Evolutionary conservation across 2,113 vertebrate genomes (phyloP).

Genomic region (Mesoclemmys tuberculata): DNA sequence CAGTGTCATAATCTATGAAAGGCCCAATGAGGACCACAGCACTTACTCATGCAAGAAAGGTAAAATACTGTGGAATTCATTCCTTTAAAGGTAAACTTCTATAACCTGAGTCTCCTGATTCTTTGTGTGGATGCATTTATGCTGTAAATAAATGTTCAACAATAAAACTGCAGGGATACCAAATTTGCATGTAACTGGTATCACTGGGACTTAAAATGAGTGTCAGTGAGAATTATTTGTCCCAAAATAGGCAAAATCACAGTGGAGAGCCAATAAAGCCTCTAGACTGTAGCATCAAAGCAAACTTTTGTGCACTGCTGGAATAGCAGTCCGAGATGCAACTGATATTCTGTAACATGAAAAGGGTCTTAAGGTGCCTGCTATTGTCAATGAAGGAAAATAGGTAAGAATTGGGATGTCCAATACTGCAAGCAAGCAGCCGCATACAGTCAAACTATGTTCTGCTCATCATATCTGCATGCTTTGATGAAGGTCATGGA

Average conservation of each 20-base stretch:
- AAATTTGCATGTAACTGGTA: too few species aligned
- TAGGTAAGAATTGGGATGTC: not conserved
- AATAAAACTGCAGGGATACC: not conserved
- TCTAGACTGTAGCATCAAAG: rapidly evolving
- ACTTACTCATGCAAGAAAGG: too few species aligned
- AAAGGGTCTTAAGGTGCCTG: not conserved
- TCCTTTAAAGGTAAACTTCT: not conserved
- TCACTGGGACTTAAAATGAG: not conserved
- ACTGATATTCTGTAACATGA: not conserved
- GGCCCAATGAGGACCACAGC: not conserved
- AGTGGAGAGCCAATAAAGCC: rapidly evolving
- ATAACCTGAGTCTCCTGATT: not conserved
- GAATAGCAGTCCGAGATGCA: not conserved
- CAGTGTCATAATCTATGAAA: not conserved
- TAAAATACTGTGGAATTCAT: too few species aligned
- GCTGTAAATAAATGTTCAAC: not conserved
- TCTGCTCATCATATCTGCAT: not conserved
- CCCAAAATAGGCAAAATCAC: not conserved
- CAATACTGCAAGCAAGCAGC: not conserved
- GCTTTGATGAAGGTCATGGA: not conserved
- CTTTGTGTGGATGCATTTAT: too few species aligned
- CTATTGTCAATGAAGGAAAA: not conserved
- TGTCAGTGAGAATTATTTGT: not conserved
- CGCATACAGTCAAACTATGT: not conserved
- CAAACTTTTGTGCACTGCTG: not conserved